phyloP scores from a whole-genome alignment of 2,113 vertebrate genomes.

The Aspidoscelis tigris region DNA sequence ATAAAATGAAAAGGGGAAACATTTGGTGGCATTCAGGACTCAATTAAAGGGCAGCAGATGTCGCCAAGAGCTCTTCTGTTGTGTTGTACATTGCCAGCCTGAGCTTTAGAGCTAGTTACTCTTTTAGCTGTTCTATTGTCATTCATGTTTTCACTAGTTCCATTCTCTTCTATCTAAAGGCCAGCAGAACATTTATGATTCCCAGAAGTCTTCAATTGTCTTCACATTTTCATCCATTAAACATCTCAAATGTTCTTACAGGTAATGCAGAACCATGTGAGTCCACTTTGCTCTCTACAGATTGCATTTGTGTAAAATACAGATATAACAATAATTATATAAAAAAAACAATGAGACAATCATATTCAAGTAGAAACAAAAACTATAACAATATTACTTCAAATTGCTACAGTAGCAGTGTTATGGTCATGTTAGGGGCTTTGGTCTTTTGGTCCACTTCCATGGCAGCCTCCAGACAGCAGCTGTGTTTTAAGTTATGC shows the following conservation, averaged over 20 bases:
- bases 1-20: constrained; percentile 33
- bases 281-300: constrained; percentile 1
- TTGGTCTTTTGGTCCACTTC: too few species aligned
- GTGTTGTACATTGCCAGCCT: constrained; percentile 51
- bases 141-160: constrained; percentile 77
- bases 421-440: too few species aligned
- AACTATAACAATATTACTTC: too few species aligned
- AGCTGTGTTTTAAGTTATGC: too few species aligned
- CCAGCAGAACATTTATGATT: constrained; percentile 42
- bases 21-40: constrained; percentile 74
- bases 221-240: constrained; percentile 53
- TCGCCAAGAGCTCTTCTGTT: constrained; percentile 77
- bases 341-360: too few species aligned
- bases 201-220: constrained; percentile 48
- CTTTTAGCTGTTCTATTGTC: constrained; percentile 79
- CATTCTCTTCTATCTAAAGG: constrained; percentile 36
- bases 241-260: constrained; percentile 42
- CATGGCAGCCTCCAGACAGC: too few species aligned
- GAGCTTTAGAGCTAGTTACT: constrained; percentile 74
- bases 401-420: too few species aligned
- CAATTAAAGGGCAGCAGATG: constrained; percentile 83
- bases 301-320: neutral
- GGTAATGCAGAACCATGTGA: constrained; percentile 36
- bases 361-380: too few species aligned
- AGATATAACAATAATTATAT: too few species aligned